phyloP scores from a whole-genome alignment of 2,797 vertebrate genomes.

The Potorous gilbertii region DNA sequence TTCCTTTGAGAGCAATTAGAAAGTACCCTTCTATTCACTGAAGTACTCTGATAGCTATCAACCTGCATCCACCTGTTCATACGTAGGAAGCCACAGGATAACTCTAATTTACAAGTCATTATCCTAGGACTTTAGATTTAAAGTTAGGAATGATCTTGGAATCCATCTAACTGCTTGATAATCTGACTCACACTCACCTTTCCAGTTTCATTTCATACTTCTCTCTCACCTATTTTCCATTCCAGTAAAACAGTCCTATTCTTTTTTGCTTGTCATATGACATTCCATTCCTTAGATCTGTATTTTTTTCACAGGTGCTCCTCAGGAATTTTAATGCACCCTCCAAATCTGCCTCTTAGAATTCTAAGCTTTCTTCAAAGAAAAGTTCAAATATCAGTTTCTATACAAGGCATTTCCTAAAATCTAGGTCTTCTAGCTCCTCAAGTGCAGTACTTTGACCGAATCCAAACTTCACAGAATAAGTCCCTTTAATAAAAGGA shows the following conservation, averaged over 20 bases:
- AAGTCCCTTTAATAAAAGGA: no score
- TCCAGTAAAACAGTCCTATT: neutral
- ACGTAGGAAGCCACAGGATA: neutral
- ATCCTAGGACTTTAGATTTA: neutral
- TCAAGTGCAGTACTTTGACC: no score
- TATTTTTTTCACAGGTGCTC: neutral
- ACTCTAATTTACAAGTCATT: neutral
- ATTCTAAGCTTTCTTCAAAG: neutral
- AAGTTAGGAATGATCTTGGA: neutral
- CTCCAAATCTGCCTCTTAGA: neutral
- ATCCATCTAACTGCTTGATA: neutral
- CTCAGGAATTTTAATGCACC: neutral
- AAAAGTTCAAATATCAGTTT: neutral
- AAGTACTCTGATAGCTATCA: neutral
- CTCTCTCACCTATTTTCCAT: neutral
- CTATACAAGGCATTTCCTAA: neutral
- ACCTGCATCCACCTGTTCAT: neutral
- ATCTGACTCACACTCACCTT: neutral
- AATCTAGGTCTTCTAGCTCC: no score
- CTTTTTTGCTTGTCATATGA: neutral
- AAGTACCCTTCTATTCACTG: neutral
- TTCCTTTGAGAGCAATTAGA: neutral
- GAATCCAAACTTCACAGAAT: no score
- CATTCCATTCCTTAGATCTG: neutral
- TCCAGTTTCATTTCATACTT: neutral